These are phyloP conservation scores for Macrosoma leucophasiata DNA, from an alignment of 2,888 invertebrate genomes.

Conservation along the genomic window DNA sequence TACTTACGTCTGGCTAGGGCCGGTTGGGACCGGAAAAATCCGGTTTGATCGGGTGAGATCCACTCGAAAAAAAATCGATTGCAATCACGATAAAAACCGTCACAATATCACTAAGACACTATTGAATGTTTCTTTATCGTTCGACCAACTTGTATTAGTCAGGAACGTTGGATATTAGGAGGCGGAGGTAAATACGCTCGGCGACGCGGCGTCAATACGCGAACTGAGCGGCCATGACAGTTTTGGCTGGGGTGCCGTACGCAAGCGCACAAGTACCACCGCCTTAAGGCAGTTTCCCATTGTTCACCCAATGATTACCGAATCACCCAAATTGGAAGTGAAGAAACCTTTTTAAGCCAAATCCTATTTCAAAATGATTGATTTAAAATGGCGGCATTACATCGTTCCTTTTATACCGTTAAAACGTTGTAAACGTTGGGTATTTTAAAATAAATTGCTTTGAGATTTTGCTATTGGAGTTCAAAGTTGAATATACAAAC, in stretches of 20 bases:
- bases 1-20: conserved; percentile 49
- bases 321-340: conserved; percentile 38
- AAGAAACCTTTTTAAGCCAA: conserved; percentile 42
- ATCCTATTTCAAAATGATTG: conserved; percentile 30
- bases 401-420: conserved; percentile 7
- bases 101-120: conserved; percentile 35
- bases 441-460: too few relatives aligned
- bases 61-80: conserved; percentile 16
- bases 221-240: conserved; percentile 68
- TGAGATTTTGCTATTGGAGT: too few relatives aligned
- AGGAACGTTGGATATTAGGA: neutral
- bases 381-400: conserved; percentile 21
- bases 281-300: conserved; percentile 59
- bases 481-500: too few relatives aligned
- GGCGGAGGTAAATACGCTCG: conserved; percentile 38
- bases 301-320: conserved; percentile 45
- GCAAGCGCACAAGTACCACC: conserved; percentile 57
- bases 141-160: conserved; percentile 18
- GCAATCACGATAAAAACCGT: conserved; percentile 21
- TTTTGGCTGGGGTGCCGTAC: conserved; percentile 49
- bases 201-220: conserved; percentile 57
- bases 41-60: conserved; percentile 29
- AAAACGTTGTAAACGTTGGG: too few relatives aligned
- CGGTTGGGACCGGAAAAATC: conserved; percentile 44
- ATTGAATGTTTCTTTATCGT: conserved; percentile 22